These are phyloP conservation scores for Ophthalmolycus amberensis DNA, from an alignment of 2,113 vertebrate species.

Conservation along the genomic window DNA sequence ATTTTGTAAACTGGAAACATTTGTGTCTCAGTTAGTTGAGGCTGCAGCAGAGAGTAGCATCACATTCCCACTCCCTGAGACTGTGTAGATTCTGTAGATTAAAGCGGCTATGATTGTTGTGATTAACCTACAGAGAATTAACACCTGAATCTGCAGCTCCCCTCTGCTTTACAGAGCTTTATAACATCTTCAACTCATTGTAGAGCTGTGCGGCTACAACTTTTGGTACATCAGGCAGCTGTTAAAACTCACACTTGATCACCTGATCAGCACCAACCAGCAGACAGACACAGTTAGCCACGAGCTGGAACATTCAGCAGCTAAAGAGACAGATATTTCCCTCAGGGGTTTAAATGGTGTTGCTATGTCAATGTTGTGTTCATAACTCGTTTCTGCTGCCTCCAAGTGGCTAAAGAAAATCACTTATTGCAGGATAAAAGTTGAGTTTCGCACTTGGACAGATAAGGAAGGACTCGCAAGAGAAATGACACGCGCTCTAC, in stretches of 20 bases:
- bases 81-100: not conserved
- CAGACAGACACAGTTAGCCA: not conserved
- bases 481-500: not conserved
- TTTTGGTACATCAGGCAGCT: not conserved
- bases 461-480: not conserved
- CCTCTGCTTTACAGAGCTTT: not conserved
- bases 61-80: not conserved
- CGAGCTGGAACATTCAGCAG: not conserved
- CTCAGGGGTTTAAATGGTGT: not conserved
- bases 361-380: not conserved
- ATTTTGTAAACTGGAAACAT: not conserved
- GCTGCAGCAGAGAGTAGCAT: not conserved
- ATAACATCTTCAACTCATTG: not conserved
- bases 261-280: not conserved
- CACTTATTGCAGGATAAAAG: not conserved
- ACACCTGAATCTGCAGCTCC: not conserved
- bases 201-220: not conserved
- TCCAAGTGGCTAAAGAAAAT: not conserved
- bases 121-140: not conserved
- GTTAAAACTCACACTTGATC: not conserved
- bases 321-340: not conserved
- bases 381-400: not conserved
- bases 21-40: not conserved
- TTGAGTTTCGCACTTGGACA: not conserved
- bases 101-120: not conserved